phyloP scores from a whole-genome alignment of 2,888 invertebrate genomes.

The Apamea sordens region DNA sequence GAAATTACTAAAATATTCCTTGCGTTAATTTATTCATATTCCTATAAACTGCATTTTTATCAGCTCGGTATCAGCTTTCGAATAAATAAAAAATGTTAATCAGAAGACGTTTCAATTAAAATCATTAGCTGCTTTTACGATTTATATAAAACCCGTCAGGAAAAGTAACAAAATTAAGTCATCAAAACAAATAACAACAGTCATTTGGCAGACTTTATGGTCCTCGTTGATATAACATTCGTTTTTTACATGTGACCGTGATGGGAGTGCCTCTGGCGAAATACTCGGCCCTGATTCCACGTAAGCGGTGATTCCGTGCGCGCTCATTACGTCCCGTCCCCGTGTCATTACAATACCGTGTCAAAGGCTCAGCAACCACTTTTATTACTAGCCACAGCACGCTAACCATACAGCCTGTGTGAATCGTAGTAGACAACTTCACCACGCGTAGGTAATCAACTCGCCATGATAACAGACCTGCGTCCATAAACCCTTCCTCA shows the following conservation, averaged over 20 bases:
- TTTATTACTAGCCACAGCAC: constrained; percentile 73
- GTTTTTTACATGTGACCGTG: constrained; percentile 73
- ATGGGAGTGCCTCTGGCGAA: constrained; percentile 76
- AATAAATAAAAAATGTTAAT: constrained; percentile 59
- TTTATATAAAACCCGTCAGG: constrained; percentile 66
- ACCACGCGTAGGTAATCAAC: constrained; percentile 64
- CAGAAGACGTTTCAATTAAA: constrained; percentile 55
- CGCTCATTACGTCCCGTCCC: constrained; percentile 73
- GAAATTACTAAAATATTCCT: constrained; percentile 59
- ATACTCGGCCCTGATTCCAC: constrained; percentile 70
- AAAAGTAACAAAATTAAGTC: constrained; percentile 72
- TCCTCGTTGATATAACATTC: constrained; percentile 70
- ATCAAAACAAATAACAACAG: constrained; percentile 73
- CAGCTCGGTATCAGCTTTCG: constrained; percentile 48
- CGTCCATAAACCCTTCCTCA: constrained; percentile 55
- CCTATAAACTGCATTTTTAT: constrained; percentile 57
- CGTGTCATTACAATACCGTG: constrained; percentile 67
- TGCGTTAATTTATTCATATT: constrained; percentile 60
- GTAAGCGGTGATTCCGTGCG: constrained; percentile 72
- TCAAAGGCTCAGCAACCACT: constrained; percentile 70
- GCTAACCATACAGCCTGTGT: constrained; percentile 58
- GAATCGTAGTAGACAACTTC: constrained; percentile 67
- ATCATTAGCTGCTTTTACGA: constrained; percentile 64
- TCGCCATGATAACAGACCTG: constrained; percentile 69
- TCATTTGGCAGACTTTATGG: constrained; percentile 64